Evolutionary conservation across 1,140 invertebrate genomes (phyloP).

Genomic region (Diabrotica undecimpunctata): DNA sequence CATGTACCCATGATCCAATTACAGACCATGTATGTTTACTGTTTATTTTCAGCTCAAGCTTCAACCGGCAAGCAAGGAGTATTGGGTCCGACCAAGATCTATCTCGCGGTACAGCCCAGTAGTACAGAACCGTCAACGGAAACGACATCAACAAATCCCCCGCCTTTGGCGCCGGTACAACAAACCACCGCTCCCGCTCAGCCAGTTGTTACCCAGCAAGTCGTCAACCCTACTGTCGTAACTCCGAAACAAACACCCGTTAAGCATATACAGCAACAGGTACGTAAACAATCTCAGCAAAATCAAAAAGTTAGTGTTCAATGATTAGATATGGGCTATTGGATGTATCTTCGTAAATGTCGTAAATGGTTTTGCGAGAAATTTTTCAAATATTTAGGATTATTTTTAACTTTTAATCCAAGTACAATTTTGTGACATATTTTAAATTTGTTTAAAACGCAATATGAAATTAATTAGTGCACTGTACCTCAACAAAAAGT

Average conservation of each 20-base stretch:
- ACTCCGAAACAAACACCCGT: constrained; percentile 24
- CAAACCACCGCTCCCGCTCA: constrained; percentile 27
- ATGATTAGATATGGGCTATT: constrained; percentile 18
- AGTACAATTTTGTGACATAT: too few species aligned
- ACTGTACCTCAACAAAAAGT: too few species aligned
- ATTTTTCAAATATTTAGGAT: too few species aligned
- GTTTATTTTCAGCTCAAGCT: constrained; percentile 62
- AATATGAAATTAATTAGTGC: too few species aligned
- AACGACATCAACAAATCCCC: constrained; percentile 44
- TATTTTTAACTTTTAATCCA: too few species aligned
- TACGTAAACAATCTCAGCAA: constrained; percentile 40
- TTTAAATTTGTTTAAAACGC: too few species aligned
- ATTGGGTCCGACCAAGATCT: constrained; percentile 79
- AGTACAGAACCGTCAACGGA: constrained; percentile 23
- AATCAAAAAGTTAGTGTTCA: constrained; percentile 39
- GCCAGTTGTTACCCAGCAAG: constrained; percentile 1
- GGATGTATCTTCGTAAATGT: too few species aligned
- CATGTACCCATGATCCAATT: neutral
- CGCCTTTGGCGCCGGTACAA: constrained; percentile 51
- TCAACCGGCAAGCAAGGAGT: constrained; percentile 77
- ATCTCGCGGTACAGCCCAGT: constrained; percentile 73
- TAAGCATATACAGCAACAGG: constrained; percentile 37
- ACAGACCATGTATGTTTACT: constrained; percentile 11
- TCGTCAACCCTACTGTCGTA: neutral
- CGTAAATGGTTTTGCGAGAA: too few species aligned